These are phyloP conservation scores for Cremastinae sp. DNA, from an alignment of 2,888 invertebrate genomes.

Conservation along the genomic window DNA sequence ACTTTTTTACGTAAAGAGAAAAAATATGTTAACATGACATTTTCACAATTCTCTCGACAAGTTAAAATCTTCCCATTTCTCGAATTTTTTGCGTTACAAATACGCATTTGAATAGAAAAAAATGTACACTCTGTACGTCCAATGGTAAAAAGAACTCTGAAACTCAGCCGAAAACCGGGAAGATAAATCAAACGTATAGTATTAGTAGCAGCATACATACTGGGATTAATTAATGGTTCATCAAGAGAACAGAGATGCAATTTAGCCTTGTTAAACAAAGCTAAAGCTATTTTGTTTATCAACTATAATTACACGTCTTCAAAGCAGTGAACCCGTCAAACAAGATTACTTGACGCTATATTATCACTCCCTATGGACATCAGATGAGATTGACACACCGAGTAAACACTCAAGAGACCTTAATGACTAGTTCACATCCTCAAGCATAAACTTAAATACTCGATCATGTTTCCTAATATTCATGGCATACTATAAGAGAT, in stretches of 20 bases:
- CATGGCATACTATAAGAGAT: too few relatives aligned
- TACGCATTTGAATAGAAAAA: too few relatives aligned
- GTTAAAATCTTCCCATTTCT: too few relatives aligned
- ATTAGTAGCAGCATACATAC: neutral
- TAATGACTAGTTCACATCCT: conserved; percentile 1
- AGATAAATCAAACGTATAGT: conserved; percentile 18
- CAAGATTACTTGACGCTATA: conserved; percentile 53
- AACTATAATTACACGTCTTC: conserved; percentile 51
- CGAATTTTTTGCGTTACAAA: too few relatives aligned
- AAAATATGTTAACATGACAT: too few relatives aligned
- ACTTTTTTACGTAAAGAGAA: neutral
- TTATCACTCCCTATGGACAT: conserved; percentile 32
- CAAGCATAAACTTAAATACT: neutral
- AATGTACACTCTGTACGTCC: too few relatives aligned
- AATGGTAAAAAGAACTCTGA: too few relatives aligned
- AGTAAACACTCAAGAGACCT: conserved; percentile 18
- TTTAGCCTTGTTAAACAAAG: conserved; percentile 26
- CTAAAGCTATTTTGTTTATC: conserved; percentile 52
- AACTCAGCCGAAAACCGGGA: conserved; percentile 1
- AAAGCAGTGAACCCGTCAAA: conserved; percentile 34
- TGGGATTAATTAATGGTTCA: conserved; percentile 32
- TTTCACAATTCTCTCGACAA: too few relatives aligned
- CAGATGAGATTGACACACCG: conserved; percentile 23
- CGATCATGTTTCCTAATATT: neutral
- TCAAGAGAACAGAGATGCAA: conserved; percentile 37